Conservation (phyloP, 2,888 invertebrate species). For the Ormia ochracea region DNA sequence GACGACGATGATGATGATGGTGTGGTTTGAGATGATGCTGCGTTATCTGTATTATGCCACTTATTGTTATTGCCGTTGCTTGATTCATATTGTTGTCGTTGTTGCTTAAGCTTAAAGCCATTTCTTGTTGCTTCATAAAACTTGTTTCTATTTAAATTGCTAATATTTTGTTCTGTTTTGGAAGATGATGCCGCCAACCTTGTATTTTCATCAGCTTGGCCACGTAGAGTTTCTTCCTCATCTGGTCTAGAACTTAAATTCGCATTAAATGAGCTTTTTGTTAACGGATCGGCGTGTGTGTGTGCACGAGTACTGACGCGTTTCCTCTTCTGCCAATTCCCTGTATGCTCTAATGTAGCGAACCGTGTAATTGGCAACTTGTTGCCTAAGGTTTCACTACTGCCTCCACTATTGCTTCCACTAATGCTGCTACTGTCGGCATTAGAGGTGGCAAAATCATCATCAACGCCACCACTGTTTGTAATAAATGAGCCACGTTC, state of each 20-base stretch:
- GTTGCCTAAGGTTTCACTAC: constrained; percentile 67
- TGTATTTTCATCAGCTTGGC: neutral
- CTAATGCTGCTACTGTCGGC: neutral
- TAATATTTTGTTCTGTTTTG: constrained; percentile 39
- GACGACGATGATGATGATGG: neutral
- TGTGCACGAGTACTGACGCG: constrained; percentile 2
- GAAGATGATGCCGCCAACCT: neutral
- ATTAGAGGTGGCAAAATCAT: neutral
- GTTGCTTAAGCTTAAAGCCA: constrained; percentile 47
- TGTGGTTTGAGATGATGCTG: constrained; percentile 2
- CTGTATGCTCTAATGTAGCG: constrained; percentile 65
- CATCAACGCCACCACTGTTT: constrained; percentile 8
- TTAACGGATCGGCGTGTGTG: constrained; percentile 15
- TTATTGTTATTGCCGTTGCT: constrained; percentile 46
- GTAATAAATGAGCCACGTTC: constrained; percentile 69
- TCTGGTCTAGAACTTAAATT: neutral
- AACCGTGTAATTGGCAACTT: constrained; percentile 71
- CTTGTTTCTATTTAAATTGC: constrained; percentile 16
- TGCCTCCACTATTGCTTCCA: neutral
- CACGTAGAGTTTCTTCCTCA: neutral
- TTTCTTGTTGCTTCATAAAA: constrained; percentile 46
- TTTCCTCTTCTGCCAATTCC: constrained; percentile 46
- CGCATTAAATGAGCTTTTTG: constrained; percentile 30
- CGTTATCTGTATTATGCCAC: constrained; percentile 43
- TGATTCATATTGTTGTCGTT: constrained; percentile 44